A percentile compares a stretch with the other conserved stretches of the same genome.
Conservation (phyloP, 2,113 vertebrate species). For the Saiga tatarica region DNA sequence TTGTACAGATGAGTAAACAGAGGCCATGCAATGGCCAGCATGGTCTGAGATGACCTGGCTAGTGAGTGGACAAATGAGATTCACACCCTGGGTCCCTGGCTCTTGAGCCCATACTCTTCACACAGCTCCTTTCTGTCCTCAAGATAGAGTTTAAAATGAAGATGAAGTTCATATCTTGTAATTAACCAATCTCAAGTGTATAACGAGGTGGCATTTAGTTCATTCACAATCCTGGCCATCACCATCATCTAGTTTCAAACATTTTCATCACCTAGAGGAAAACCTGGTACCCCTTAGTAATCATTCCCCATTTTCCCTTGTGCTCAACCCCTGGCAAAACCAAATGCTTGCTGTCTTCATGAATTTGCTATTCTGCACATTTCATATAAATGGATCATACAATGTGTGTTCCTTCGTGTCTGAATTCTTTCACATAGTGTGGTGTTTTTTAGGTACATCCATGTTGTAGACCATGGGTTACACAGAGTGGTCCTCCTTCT, state of each 20-base stretch:
- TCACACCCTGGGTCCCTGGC: neutral
- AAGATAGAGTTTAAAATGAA: neutral
- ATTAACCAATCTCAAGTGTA: neutral
- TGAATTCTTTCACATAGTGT: neutral
- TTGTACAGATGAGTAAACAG: neutral
- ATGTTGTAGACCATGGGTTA: neutral
- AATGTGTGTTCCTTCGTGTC: neutral
- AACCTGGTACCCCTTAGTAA: neutral
- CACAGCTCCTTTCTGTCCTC: no score
- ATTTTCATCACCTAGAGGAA: neutral
- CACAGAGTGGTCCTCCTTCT: neutral
- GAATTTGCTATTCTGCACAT: neutral
- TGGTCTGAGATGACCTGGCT: neutral
- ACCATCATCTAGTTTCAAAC: neutral
- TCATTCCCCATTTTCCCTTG: neutral
- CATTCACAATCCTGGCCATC: neutral
- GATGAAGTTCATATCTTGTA: neutral
- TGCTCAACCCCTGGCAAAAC: neutral
- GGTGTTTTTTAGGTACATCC: neutral
- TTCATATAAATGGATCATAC: neutral
- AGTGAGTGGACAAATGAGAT: neutral
- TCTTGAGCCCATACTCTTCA: neutral
- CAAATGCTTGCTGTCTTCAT: neutral
- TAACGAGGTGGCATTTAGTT: neutral
- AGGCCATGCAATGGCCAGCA: neutral